Percentiles rank a stretch among this genome's conserved stretches.
Conservation (phyloP, 2,888 invertebrate genomes). For the Hydrotaea diabolus region DNA sequence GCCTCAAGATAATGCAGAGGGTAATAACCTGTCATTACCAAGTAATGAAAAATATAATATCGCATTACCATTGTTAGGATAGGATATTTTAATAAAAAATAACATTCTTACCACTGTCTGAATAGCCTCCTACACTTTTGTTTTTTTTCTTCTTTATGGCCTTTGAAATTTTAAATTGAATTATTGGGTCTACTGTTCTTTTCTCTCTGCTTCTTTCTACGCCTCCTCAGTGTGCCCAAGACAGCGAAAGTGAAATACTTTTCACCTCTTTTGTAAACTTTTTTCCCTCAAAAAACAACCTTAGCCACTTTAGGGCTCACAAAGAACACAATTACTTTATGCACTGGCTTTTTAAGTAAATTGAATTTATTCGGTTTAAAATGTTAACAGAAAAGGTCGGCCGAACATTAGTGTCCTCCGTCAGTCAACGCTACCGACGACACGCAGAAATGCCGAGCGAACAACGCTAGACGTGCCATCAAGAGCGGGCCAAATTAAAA, state of each 20-base stretch:
- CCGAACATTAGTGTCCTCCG: neutral
- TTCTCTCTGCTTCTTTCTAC: neutral
- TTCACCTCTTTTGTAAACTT: slow-evolving; percentile 68
- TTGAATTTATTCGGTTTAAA: slow-evolving; percentile 60
- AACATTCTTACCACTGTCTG: slow-evolving; percentile 11
- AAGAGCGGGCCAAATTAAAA: slow-evolving; percentile 78
- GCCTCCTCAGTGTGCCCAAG: too few species aligned
- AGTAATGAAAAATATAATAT: too few species aligned
- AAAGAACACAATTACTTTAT: slow-evolving; percentile 22
- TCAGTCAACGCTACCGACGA: neutral
- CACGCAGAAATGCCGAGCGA: too few species aligned
- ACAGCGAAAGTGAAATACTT: slow-evolving; percentile 57
- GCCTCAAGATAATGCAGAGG: too few species aligned
- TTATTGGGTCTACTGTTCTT: slow-evolving; percentile 31
- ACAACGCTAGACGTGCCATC: slow-evolving; percentile 3
- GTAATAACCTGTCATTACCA: too few species aligned
- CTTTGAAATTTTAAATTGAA: slow-evolving; percentile 59
- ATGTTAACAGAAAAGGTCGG: slow-evolving; percentile 23
- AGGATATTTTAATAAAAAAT: too few species aligned
- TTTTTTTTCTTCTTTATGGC: slow-evolving; percentile 39
- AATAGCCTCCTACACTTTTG: neutral
- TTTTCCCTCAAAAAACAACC: slow-evolving; percentile 47
- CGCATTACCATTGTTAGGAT: too few species aligned
- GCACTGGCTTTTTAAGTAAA: slow-evolving; percentile 56
- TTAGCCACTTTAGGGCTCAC: slow-evolving; percentile 56